Evolutionary conservation across 2,888 invertebrate species (phyloP), one percentile per base, ranked within the genome.

Genomic region (Ctena decussata): DNA sequence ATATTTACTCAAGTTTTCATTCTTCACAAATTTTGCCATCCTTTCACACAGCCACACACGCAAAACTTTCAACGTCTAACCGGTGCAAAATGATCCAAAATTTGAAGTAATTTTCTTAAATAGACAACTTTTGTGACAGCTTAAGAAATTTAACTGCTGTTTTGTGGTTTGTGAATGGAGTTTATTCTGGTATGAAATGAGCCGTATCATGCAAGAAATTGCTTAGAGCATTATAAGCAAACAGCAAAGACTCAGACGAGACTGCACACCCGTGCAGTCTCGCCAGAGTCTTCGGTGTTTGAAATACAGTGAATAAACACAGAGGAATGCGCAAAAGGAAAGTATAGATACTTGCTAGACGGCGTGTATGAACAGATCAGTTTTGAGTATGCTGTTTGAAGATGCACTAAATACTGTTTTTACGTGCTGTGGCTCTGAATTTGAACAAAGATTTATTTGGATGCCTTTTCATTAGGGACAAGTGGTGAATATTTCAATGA

Each of bases 31-130:
- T 35, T 65, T 30, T 65, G 65, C 35, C 65, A 32, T 30, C 65
- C 3, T 65, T 65, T 65, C 65, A 35, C 65, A 35, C 65, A 65
- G n/a, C 65, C 65, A 65, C 65, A 65, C 65, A 65, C 65, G 65
- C 65, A 65, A 65, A n/a, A 57, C n/a, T 75, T 53, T 74, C n/a
- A 24, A 27, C 6, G 21, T 30, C 6, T 37, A 53, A 32, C 37
- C 37, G 24, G 53, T 30, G 53, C 57, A 77, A 60, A 77, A 77
- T 77, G 65, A 77, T 70, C 49, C 15, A 39, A 77, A 77, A 77
- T 70, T 77, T 69, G 65, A 44, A 24, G 77, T 70, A 70, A 77
- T 77, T 77, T 77, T 70, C 70, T 46, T 69, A 69, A 77, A 60
- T 75, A 75, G 75, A 35, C 65, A 65, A 65, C 35, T 65, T 65